These are phyloP conservation scores for Zophobas atratus DNA, from an alignment of 1,140 invertebrate species.

Conservation along the genomic window DNA sequence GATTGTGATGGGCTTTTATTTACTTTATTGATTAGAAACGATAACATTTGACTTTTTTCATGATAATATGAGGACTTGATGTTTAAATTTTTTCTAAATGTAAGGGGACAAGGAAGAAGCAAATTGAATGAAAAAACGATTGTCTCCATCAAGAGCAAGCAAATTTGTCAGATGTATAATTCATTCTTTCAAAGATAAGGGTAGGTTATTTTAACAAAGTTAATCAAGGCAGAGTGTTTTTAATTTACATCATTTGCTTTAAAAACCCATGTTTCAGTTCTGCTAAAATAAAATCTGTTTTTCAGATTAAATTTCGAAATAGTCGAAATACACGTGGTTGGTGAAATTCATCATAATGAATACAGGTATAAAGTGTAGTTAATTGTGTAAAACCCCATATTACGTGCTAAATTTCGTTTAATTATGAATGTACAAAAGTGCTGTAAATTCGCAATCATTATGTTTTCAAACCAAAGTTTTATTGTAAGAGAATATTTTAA, in stretches of 20 bases:
- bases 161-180: conserved; percentile 24
- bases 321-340: too few relatives aligned
- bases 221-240: conserved; percentile 13
- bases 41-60: too few relatives aligned
- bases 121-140: conserved; percentile 21
- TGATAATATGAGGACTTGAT: too few relatives aligned
- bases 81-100: neutral
- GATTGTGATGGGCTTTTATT: neutral
- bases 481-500: neutral
- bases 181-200: conserved; percentile 16
- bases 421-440: neutral
- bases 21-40: too few relatives aligned
- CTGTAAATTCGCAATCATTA: neutral
- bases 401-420: too few relatives aligned
- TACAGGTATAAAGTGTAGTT: too few relatives aligned
- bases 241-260: neutral
- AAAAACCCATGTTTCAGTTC: neutral
- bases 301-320: too few relatives aligned
- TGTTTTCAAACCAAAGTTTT: neutral
- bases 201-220: neutral
- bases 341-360: too few relatives aligned
- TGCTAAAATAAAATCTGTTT: too few relatives aligned
- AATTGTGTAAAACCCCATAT: too few relatives aligned
- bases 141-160: conserved; percentile 5
- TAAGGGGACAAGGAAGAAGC: neutral